Conservation (phyloP, 2,797 vertebrate genomes). For the Sitta carolinensis region DNA sequence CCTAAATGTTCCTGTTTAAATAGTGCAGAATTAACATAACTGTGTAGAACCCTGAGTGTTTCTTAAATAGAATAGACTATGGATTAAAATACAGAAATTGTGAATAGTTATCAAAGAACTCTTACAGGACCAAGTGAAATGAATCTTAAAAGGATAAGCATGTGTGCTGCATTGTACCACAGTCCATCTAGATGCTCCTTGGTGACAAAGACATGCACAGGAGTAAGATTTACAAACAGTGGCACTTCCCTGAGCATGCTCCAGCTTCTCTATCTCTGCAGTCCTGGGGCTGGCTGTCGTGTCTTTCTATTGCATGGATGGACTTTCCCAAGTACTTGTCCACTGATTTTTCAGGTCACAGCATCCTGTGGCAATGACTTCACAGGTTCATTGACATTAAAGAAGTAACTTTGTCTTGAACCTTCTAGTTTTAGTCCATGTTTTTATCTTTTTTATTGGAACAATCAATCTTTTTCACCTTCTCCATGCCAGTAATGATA, state of each 20-base stretch:
- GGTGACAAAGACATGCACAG: not conserved
- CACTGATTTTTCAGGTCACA: not conserved
- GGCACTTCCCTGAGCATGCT: not conserved
- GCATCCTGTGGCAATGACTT: not conserved
- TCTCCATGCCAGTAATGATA: not conserved
- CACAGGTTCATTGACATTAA: not conserved
- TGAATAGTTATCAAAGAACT: not conserved
- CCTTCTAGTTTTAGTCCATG: not conserved
- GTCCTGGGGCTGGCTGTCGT: not conserved
- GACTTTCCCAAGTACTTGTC: not conserved
- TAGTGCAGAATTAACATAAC: not conserved
- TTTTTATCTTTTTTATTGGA: not conserved
- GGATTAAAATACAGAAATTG: not conserved
- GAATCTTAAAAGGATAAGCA: not conserved
- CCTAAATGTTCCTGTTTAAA: not conserved
- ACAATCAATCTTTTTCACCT: not conserved
- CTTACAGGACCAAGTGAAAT: not conserved
- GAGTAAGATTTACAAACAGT: not conserved
- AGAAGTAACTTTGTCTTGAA: not conserved
- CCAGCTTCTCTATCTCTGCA: not conserved
- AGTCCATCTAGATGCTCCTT: not conserved
- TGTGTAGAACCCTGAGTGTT: not conserved
- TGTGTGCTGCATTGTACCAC: not conserved
- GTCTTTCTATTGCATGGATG: not conserved
- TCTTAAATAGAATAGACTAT: not conserved